A percentile compares a stretch with the other conserved stretches of the same genome.
These are phyloP conservation scores for Forbesichthys papilliferus DNA, from an alignment of 2,113 vertebrate genomes.

Conservation along the genomic window DNA sequence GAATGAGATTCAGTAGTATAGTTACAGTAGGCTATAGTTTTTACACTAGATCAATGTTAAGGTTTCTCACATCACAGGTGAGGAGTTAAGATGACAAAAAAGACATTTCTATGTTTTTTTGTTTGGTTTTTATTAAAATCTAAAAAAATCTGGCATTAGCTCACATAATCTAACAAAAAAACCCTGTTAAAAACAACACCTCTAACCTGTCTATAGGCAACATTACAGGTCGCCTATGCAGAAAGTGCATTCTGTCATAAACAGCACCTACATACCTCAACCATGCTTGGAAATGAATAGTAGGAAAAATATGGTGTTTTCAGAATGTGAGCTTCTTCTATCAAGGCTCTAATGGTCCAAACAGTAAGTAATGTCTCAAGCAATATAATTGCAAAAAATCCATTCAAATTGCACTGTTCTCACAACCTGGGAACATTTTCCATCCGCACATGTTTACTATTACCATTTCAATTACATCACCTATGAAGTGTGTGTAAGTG, in stretches of 20 bases:
- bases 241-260: constrained; percentile 30
- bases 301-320: constrained; percentile 28
- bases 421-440: too few relatives aligned
- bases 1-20: constrained; percentile 74
- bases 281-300: constrained; percentile 23
- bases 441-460: too few relatives aligned
- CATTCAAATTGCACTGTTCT: constrained; percentile 65
- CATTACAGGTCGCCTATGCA: constrained; percentile 14
- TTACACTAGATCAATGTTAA: neutral
- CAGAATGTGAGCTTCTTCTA: constrained; percentile 26
- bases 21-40: constrained; percentile 43
- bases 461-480: too few relatives aligned
- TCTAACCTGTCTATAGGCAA: neutral
- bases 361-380: constrained; percentile 21
- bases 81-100: constrained; percentile 13
- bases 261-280: constrained; percentile 44
- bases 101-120: constrained; percentile 20
- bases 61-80: constrained; percentile 14
- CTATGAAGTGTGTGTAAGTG: too few relatives aligned
- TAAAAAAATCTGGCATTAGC: constrained; percentile 27
- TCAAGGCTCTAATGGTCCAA: constrained; percentile 50
- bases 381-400: constrained; percentile 43
- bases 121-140: constrained; percentile 11
- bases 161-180: neutral
- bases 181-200: neutral